Evolutionary conservation across 2,797 vertebrate species (phyloP), one percentile per base, ranked within the genome.

Genomic region (Lycodopsis pacificus): DNA sequence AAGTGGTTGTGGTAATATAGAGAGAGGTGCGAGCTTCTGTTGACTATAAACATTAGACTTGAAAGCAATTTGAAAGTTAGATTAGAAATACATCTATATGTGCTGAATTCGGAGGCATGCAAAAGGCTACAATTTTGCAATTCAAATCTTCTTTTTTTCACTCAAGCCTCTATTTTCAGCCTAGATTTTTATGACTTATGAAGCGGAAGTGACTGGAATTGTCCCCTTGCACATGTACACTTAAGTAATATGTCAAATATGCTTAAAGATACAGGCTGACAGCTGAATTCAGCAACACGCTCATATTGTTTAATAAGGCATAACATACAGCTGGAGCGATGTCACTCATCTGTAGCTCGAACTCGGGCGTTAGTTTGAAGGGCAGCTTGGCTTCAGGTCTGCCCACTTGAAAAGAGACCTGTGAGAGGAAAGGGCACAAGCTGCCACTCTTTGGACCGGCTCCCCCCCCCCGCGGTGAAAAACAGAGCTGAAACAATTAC

Each of bases 301-400:
- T 84, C 65, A 49, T 65, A 57, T 54, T 17, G 49, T 86, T 84
- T 87, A 61, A 78, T 56, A 73, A 79, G 75, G 66, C 44, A 49
- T 82, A 82, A 81, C 79, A 78, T 74, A 64, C 76, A 89, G 77
- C 85, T 83, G 74, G 62, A 82, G 82, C 73, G 62, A 68, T 79
- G 84, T 81, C 85, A 62, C 84, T 90, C 90, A 93, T 89, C 88
- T 92, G 88, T 89, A 76, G 88, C 86, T 86, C 67, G 38, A 53
- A 61, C 68, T 77, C 80, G 64, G 71, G 66, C 88, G 27, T 90
- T 77, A 80, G 72, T 91, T 89, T 93, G 91, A 94, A 90, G 89
- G 91, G 87, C 87, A 84, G 87, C 84, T 88, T 66, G 74, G 85
- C 81, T 82, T 86, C 76, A 86, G 69, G 85, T 84, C 82, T 87